Base-by-base conservation (phyloP, 2,113 vertebrate genomes). In the Nibea coibor region DNA sequence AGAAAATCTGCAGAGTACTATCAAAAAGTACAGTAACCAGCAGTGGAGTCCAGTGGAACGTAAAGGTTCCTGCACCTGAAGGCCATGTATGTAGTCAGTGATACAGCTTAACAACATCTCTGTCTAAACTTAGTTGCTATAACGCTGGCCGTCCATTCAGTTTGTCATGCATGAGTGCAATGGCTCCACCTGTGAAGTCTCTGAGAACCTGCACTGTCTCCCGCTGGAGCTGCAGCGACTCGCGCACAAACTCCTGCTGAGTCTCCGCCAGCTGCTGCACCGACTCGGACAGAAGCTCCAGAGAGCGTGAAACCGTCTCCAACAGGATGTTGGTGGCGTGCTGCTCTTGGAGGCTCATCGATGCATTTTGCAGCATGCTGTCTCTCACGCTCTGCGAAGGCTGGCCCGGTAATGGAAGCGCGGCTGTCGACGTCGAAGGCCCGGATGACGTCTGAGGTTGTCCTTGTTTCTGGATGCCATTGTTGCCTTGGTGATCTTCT, bases 191-290 rank as follows among this genome's bases (percentile, higher is more conserved):
- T 16, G 95, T 93, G 86, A 96, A 96, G 78, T 95, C 94, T 82
- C 93, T 90, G 58, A 96, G 91, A 75, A 94, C 93, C 63, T 94
- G 92, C 57, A 96, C 93, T 0, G 93, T 95, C 74, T 96, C 95
- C 26, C 94, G 78, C 90, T 96, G 95, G 58, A 96, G 88, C 80
- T 90, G 91, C 87, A 96, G 81, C 3, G 95, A 95, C 80, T 95
- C 94, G 0, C 93, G 92, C 10, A 93, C 92, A 72, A 96, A 96
- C 85, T 95, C 94, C 88, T 94, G 94, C 90, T 96, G 95, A 0
- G 94, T 94, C 88, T 95, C 95, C 1, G 94, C 93, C 56, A 95
- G 88, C 91, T 95, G 94, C 91, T 95, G 95, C 82, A 95, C 90
- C 0, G 95, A 95, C 92, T 95, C 94, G 0, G 95, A 92, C 79